phyloP scores from a whole-genome alignment of 2,113 vertebrate genomes.

The Balaeniceps rex region DNA sequence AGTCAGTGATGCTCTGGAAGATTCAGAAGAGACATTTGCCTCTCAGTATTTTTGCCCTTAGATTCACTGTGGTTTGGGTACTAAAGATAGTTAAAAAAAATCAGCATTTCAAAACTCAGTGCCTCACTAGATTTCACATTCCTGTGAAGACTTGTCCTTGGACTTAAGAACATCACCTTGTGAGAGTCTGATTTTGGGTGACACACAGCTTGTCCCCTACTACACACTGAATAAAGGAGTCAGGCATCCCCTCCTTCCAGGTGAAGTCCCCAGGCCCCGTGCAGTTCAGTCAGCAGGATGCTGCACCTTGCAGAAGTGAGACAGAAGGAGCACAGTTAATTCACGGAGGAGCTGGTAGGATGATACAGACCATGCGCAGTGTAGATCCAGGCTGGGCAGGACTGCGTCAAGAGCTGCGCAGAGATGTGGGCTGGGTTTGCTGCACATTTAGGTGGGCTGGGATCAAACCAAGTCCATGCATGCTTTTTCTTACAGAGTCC shows the following conservation, averaged over 20 bases:
- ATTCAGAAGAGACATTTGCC: background rate
- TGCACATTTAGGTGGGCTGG: background rate
- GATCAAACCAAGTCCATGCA: too few species aligned
- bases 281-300: background rate
- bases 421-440: background rate
- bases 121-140: background rate
- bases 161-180: background rate
- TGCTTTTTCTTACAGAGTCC: conserved; percentile 29
- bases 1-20: background rate
- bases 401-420: rapidly evolving
- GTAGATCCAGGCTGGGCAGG: background rate
- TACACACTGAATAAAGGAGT: background rate
- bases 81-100: background rate
- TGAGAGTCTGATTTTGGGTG: background rate
- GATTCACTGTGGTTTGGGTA: background rate
- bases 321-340: background rate
- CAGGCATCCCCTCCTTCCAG: background rate
- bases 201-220: background rate
- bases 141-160: background rate
- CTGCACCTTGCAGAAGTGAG: too few species aligned
- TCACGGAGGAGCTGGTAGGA: background rate
- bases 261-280: background rate
- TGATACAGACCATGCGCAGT: rapidly evolving
- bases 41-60: background rate
- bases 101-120: background rate